These are phyloP conservation scores for Sthenelais limicola DNA, from an alignment of 2,888 invertebrate genomes.

Conservation along the genomic window DNA sequence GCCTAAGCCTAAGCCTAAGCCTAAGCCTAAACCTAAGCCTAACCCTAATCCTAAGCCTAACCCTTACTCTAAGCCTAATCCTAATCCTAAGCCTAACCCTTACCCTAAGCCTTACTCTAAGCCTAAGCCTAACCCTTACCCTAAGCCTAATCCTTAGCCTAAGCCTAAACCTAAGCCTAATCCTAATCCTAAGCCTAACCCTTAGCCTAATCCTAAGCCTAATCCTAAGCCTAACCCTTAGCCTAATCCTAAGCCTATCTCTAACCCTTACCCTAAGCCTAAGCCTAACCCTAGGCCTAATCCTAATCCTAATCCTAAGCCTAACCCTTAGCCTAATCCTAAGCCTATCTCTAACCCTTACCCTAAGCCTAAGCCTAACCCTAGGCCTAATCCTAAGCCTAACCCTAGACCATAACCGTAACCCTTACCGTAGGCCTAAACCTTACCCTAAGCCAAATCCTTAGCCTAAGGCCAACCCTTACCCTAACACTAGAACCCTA, in stretches of 20 bases:
- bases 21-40: not conserved
- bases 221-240: not conserved
- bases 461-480: not conserved
- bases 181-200: not conserved
- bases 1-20: not conserved
- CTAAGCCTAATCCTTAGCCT: not conserved
- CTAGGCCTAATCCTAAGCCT: not conserved
- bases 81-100: slow-evolving; percentile 1
- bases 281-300: not conserved
- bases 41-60: slow-evolving; percentile 1
- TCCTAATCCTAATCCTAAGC: not conserved
- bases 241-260: not conserved
- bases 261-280: not conserved
- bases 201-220: not conserved
- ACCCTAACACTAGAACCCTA: slow-evolving; percentile 2
- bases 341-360: not conserved
- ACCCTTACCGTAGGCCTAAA: not conserved
- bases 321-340: not conserved
- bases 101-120: not conserved
- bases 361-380: not conserved
- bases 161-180: not conserved
- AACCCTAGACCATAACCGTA: not conserved
- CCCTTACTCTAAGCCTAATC: not conserved
- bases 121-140: not conserved
- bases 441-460: not conserved